Percentiles rank a stretch among this genome's conserved stretches.
Evolutionary conservation across 2,888 invertebrate genomes (phyloP).

Genomic region (Pterostichus niger): DNA sequence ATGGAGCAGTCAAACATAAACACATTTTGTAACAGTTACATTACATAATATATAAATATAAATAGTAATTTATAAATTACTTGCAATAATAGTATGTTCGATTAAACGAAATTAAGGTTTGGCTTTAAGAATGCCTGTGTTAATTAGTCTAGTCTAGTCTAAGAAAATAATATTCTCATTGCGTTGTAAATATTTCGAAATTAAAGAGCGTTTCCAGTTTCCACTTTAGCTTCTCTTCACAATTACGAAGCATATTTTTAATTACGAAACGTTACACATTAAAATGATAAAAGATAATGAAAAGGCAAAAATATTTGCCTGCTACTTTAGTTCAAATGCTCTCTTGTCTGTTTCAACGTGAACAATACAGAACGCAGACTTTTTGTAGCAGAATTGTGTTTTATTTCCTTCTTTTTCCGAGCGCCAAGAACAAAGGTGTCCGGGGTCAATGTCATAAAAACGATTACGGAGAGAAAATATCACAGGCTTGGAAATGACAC

Average conservation of each 20-base stretch:
- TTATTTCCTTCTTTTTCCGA: conserved; percentile 23
- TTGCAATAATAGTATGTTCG: too few species aligned
- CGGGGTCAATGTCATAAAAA: conserved; percentile 52
- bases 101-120: background rate
- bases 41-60: too few species aligned
- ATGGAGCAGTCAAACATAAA: too few species aligned
- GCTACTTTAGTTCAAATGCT: conserved; percentile 37
- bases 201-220: conserved; percentile 29
- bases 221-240: background rate
- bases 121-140: background rate
- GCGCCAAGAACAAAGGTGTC: conserved; percentile 46
- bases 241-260: conserved; percentile 49
- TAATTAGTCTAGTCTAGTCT: conserved; percentile 10
- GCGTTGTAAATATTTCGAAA: conserved; percentile 30
- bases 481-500: conserved; percentile 37
- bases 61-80: too few species aligned
- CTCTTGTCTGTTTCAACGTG: conserved; percentile 21
- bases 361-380: conserved; percentile 53
- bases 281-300: conserved; percentile 51
- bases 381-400: conserved; percentile 50
- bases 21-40: too few species aligned
- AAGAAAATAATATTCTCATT: background rate
- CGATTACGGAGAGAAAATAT: conserved; percentile 39
- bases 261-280: conserved; percentile 46
- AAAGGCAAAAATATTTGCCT: conserved; percentile 51